These are phyloP conservation scores for Ceyx erithaca DNA, from an alignment of 2,797 vertebrate species.

Conservation along the genomic window DNA sequence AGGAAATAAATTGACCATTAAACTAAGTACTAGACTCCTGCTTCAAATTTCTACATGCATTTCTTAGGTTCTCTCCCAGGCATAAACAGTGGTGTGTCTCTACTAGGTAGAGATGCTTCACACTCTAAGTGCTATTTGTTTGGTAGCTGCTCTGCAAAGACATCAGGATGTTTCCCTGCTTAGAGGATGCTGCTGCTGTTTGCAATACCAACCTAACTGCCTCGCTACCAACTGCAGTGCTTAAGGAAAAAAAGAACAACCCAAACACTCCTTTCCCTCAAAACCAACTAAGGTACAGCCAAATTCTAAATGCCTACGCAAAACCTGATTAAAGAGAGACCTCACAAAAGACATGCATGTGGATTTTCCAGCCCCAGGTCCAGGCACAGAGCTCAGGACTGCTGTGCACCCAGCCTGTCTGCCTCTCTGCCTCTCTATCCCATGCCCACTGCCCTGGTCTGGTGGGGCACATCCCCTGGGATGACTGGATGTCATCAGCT, in stretches of 20 bases:
- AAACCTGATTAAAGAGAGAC: neutral
- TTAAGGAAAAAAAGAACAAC: neutral
- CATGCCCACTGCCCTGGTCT: neutral
- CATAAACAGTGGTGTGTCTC: neutral
- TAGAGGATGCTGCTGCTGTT: neutral
- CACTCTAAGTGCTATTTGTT: neutral
- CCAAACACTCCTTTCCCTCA: constrained; percentile 22
- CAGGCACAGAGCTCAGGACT: constrained; percentile 36
- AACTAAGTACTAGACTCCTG: neutral
- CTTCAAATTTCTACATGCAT: neutral
- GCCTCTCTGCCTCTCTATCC: neutral
- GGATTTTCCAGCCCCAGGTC: constrained; percentile 45
- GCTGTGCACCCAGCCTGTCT: neutral
- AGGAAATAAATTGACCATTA: constrained; percentile 31
- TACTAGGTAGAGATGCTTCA: neutral
- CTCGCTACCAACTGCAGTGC: neutral
- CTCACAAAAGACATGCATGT: neutral
- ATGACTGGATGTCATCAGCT: neutral
- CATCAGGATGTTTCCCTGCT: neutral
- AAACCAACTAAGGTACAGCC: constrained; percentile 9
- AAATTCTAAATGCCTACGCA: constrained; percentile 2
- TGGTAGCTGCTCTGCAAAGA: neutral
- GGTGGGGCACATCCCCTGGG: neutral
- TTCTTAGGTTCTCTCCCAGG: constrained; percentile 15
- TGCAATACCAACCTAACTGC: neutral